A percentile compares a stretch with the other conserved stretches of the same genome.
phyloP scores from a whole-genome alignment of 2,113 vertebrate genomes.

The Gopherus evgoodei region DNA sequence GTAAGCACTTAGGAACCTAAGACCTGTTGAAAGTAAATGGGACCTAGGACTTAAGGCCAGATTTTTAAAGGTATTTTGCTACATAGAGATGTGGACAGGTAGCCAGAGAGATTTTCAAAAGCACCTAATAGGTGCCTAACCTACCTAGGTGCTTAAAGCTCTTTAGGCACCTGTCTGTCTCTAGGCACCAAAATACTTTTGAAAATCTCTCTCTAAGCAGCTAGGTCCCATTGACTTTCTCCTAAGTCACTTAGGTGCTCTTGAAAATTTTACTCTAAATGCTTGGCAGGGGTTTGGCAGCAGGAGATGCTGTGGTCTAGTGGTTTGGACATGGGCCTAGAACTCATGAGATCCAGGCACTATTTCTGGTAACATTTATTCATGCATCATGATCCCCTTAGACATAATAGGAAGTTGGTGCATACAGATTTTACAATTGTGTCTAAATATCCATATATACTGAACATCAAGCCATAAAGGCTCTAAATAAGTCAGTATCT shows the following conservation, averaged over 20 bases:
- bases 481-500: not conserved
- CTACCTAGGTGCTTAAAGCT: not conserved
- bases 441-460: not conserved
- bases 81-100: not conserved
- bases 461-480: not conserved
- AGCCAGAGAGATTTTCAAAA: not conserved
- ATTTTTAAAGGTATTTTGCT: not conserved
- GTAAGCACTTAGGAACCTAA: not conserved
- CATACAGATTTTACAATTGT: not conserved
- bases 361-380: not conserved
- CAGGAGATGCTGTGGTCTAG: not conserved
- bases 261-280: not conserved
- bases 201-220: rapidly evolving
- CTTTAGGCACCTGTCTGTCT: rapidly evolving
- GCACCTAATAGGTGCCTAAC: not conserved
- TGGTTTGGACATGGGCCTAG: not conserved
- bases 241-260: not conserved
- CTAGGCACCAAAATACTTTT: not conserved
- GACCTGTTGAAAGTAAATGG: not conserved
- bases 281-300: not conserved
- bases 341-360: not conserved
- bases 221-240: not conserved
- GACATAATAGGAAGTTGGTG: not conserved
- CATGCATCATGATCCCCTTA: not conserved
- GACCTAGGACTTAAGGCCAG: not conserved